Base-by-base conservation (phyloP, 2,888 invertebrate genomes). In the Cerastoderma edule region DNA sequence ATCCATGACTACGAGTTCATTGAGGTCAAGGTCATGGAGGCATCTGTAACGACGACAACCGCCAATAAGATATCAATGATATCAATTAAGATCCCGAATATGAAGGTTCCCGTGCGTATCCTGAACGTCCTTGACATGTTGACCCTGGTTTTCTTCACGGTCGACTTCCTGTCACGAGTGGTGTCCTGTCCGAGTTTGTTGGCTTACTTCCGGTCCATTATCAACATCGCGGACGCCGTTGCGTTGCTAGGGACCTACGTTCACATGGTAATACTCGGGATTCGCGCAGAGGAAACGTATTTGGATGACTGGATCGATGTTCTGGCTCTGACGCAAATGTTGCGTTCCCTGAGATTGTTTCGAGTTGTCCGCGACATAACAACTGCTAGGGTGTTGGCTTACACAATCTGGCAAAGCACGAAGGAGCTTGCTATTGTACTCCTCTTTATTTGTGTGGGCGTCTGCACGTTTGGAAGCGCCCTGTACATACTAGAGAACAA, bases 271-370 rank as follows among this genome's bases (percentile, higher is more conserved):
- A 8, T 71, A 4, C 22, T 48, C 2, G 33, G 28, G 13, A 30
- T 60, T 0, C 13, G 44, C 16, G 53, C 24, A 16, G n/a, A 56
- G 22, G 63, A 67, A 13, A 35, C 33, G 16, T 67, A 63, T 22
- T 8, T 24, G 22, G 64, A 67, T 19, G 56, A 35, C 39, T 71
- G 63, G 67, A 27, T 67, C 4, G 75, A 75, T 35, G 19, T 63
- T 4, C 44, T 67, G 2, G 53, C 8, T 10, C 67, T 67, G 24
- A 13, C 67, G 27, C 67, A 67, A 22, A 24, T 75, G 13, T 35
- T 75, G 10, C 54, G 75, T 2, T 50, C 71, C 0, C 46, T 75
- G 8, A n/a, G 75, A 24, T 28, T 75, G 27, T 72, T 75, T 30
- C 56, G 71, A 6, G 53, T 71, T 8, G 67, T 67, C 4, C 39